phyloP scores from a whole-genome alignment of 2,797 vertebrate species.

The Amphiprion clarkii region DNA sequence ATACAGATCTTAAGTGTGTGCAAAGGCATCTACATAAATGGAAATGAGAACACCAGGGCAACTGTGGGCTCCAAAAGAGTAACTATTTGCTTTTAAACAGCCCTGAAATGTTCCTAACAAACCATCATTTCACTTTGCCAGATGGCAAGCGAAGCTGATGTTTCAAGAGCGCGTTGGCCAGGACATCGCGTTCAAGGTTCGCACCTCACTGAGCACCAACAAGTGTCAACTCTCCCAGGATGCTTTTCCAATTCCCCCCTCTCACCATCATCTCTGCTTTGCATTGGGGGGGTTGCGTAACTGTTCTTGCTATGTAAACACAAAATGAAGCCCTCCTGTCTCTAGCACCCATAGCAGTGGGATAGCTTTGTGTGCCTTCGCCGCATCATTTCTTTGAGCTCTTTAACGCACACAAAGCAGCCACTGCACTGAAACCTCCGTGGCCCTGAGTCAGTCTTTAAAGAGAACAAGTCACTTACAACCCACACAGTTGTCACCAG shows the following conservation, averaged over 20 bases:
- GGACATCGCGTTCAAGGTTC: constrained; percentile 66
- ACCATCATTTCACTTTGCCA: constrained; percentile 52
- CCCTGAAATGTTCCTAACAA: constrained; percentile 53
- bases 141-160: constrained; percentile 65
- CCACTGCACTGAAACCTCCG: not conserved
- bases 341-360: constrained; percentile 18
- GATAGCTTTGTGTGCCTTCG: constrained; percentile 48
- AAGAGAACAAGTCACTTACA: constrained; percentile 51
- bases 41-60: constrained; percentile 24
- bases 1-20: not conserved
- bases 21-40: constrained; percentile 8
- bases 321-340: constrained; percentile 49
- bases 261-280: constrained; percentile 52
- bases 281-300: constrained; percentile 69
- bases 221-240: constrained; percentile 83
- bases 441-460: constrained; percentile 54
- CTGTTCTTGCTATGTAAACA: constrained; percentile 71
- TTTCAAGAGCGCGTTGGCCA: constrained; percentile 59
- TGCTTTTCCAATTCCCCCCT: constrained; percentile 42
- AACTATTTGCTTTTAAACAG: constrained; percentile 59
- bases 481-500: constrained; percentile 43
- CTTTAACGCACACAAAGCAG: constrained; percentile 33
- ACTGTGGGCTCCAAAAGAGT: constrained; percentile 29
- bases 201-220: constrained; percentile 77
- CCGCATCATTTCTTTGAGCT: constrained; percentile 31